Conservation (phyloP, 2,797 vertebrate genomes). For the Sebastes alutus region DNA sequence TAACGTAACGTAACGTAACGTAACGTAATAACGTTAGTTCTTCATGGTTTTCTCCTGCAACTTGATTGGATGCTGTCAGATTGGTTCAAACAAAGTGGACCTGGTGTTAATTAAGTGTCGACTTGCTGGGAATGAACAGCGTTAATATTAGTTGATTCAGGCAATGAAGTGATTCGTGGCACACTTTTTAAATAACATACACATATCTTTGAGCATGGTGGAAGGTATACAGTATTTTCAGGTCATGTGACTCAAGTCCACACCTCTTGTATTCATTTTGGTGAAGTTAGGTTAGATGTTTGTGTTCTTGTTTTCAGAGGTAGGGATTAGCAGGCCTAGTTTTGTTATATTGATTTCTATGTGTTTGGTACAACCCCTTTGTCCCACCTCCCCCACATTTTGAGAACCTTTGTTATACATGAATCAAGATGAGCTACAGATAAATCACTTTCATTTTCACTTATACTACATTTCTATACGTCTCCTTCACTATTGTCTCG, state of each 20-base stretch:
- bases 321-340: background rate
- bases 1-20: no score
- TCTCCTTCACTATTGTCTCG: background rate
- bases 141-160: no score
- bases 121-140: no score
- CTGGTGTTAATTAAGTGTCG: no score
- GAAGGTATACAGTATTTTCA: background rate
- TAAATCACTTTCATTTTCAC: background rate
- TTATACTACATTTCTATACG: background rate
- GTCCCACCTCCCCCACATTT: background rate
- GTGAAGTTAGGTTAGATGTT: background rate
- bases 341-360: background rate
- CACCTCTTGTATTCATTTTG: background rate
- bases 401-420: background rate
- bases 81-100: no score
- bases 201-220: no score
- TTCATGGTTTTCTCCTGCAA: no score
- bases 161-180: no score
- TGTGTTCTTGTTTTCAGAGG: background rate
- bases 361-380: background rate
- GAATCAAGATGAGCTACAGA: background rate
- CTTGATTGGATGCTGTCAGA: no score
- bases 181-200: no score
- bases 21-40: no score
- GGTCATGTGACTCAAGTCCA: background rate